Conservation (phyloP, 2,113 vertebrate genomes). For the Tetrax tetrax region DNA sequence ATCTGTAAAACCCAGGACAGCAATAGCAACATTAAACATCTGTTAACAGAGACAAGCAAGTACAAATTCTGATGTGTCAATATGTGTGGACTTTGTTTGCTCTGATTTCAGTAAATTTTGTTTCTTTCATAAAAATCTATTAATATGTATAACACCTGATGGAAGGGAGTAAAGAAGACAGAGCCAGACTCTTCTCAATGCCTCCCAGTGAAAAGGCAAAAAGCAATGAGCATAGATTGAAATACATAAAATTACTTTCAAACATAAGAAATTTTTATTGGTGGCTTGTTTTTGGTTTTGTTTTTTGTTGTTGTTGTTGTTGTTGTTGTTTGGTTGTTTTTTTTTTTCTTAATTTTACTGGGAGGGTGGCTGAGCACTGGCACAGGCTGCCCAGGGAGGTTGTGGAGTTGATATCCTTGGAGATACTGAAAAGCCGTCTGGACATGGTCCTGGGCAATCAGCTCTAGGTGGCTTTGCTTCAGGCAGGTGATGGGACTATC, state of each 20-base stretch:
- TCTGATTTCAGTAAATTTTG: not conserved
- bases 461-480: not conserved
- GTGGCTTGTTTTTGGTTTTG: not conserved
- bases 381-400: not conserved
- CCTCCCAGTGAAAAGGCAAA: not conserved
- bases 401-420: not conserved
- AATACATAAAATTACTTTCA: not conserved
- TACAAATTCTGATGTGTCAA: not conserved
- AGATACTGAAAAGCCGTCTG: not conserved
- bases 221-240: not conserved
- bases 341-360: not conserved
- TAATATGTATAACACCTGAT: not conserved
- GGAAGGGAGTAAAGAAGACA: not conserved
- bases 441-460: not conserved
- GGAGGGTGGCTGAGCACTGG: not conserved
- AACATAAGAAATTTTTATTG: not conserved
- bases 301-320: not conserved
- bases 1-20: not conserved
- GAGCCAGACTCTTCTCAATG: not conserved
- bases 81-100: not conserved
- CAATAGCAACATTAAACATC: not conserved
- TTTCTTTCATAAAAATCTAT: not conserved
- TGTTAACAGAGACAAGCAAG: not conserved
- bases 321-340: not conserved
- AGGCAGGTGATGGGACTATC: not conserved